Conservation (phyloP, 2,797 vertebrate genomes). For the Cetoscarus ocellatus region DNA sequence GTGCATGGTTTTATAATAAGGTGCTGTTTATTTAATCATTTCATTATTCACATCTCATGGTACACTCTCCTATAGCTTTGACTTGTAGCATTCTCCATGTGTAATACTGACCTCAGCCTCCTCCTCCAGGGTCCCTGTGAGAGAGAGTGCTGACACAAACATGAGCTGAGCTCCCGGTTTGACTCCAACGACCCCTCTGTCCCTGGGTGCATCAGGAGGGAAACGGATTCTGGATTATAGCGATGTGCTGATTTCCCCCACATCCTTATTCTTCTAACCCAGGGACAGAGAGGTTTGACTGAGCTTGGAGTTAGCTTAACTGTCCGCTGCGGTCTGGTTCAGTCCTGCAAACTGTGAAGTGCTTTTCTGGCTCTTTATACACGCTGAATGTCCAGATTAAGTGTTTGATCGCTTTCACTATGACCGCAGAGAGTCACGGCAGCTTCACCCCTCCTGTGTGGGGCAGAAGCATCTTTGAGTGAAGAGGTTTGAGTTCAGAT, state of each 20-base stretch:
- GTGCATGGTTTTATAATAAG: constrained; percentile 72
- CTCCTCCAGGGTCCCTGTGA: constrained; percentile 52
- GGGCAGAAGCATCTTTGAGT: constrained; percentile 17
- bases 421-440: constrained; percentile 20
- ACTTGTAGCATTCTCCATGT: constrained; percentile 57
- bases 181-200: constrained; percentile 34
- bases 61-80: constrained; percentile 62
- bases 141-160: constrained; percentile 18
- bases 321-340: constrained; percentile 20
- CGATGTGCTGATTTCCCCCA: constrained; percentile 27
- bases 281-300: constrained; percentile 34
- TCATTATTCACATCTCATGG: constrained; percentile 77
- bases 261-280: constrained; percentile 13
- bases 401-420: constrained; percentile 51
- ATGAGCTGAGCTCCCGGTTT: neutral
- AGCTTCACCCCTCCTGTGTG: neutral
- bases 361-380: constrained; percentile 55
- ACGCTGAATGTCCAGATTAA: constrained; percentile 50
- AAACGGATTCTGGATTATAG: constrained; percentile 32
- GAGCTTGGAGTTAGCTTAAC: constrained; percentile 16
- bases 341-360: constrained; percentile 53
- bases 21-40: constrained; percentile 83
- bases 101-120: constrained; percentile 78
- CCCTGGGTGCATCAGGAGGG: constrained; percentile 12
- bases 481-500: constrained; percentile 27